phyloP scores from a whole-genome alignment of 2,888 invertebrate genomes.

The Papilio elwesi region DNA sequence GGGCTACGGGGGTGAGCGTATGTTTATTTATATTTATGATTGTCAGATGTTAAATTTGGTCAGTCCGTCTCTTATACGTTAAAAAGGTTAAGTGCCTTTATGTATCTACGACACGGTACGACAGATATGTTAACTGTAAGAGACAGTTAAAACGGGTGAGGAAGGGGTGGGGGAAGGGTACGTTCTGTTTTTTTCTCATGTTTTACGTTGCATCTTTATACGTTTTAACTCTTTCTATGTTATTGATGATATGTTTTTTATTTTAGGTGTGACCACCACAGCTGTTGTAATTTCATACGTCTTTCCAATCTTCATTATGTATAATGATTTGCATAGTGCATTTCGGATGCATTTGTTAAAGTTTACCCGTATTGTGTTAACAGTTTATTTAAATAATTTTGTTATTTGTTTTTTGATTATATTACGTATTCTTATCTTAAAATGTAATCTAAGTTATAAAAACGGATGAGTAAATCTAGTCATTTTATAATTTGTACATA shows the following conservation, averaged over 20 bases:
- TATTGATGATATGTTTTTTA: background rate
- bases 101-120: no score
- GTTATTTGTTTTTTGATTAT: slow-evolving; percentile 1
- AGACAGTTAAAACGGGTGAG: no score
- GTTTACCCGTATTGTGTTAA: background rate
- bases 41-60: no score
- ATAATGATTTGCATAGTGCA: background rate
- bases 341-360: background rate
- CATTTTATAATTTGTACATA: slow-evolving; percentile 57
- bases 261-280: background rate
- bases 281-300: background rate
- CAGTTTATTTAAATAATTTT: background rate
- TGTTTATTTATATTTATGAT: no score
- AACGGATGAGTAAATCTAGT: slow-evolving; percentile 73
- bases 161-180: no score
- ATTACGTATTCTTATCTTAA: slow-evolving; percentile 33
- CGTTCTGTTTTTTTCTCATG: background rate
- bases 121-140: no score
- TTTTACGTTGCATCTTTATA: background rate
- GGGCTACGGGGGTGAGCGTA: no score
- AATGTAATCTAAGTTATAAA: slow-evolving; percentile 43
- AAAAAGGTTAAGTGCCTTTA: no score
- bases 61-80: no score
- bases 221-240: background rate
- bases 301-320: background rate